These are phyloP conservation scores for Numenius phaeopus DNA, from an alignment of 2,797 vertebrate genomes.

Conservation along the genomic window DNA sequence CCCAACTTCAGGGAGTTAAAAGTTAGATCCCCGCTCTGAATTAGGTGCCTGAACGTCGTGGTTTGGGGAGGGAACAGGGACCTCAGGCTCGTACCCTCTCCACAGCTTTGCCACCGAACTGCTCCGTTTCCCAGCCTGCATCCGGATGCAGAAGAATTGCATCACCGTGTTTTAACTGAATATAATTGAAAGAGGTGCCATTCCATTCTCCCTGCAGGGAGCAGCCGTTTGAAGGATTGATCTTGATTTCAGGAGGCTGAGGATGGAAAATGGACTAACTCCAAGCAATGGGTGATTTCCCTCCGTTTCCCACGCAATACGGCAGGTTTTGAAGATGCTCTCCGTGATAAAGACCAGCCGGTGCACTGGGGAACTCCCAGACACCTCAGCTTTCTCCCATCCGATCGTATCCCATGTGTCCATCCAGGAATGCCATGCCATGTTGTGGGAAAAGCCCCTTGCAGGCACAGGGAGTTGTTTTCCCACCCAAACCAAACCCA, in stretches of 20 bases:
- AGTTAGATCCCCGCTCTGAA: background rate
- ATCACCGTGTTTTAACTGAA: background rate
- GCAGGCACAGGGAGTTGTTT: background rate
- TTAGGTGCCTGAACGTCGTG: background rate
- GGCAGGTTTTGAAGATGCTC: background rate
- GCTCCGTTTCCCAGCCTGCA: background rate
- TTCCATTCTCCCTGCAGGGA: background rate
- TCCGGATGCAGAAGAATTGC: background rate
- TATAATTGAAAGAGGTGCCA: background rate
- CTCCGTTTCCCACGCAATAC: background rate
- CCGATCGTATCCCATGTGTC: background rate
- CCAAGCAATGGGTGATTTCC: background rate
- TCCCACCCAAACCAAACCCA: background rate
- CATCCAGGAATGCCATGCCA: background rate
- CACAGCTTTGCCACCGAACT: background rate
- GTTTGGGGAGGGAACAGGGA: background rate
- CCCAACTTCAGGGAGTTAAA: background rate
- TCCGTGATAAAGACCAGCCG: fast-evolving
- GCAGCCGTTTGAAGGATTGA: background rate
- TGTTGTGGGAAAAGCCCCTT: background rate
- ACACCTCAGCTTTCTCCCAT: background rate
- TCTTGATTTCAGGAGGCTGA: background rate
- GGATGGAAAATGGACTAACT: conserved; percentile 13
- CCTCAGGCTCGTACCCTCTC: fast-evolving
- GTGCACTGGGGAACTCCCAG: background rate